Evolutionary conservation across 1,140 invertebrate species (phyloP).

Genomic region (Maniola jurtina): DNA sequence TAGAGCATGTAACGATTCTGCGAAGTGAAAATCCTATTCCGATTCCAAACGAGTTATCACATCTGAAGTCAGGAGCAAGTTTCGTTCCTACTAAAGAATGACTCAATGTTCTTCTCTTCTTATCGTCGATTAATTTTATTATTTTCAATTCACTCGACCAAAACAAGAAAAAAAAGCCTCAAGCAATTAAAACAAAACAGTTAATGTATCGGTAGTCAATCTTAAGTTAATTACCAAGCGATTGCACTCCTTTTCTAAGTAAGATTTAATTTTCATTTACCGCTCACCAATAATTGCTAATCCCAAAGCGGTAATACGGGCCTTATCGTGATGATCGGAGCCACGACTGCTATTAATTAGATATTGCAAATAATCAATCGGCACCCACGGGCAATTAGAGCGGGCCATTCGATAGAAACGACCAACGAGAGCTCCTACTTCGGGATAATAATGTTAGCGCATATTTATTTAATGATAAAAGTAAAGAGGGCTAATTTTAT

Average conservation of each 20-base stretch:
- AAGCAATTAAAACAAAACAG: constrained; percentile 15
- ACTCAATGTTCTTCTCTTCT: background rate
- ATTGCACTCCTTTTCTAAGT: constrained; percentile 26
- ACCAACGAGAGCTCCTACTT: constrained; percentile 23
- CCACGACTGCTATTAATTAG: constrained; percentile 65
- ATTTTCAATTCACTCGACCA: background rate
- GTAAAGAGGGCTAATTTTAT: constrained; percentile 65
- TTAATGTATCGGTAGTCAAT: constrained; percentile 31
- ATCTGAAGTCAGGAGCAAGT: too few species aligned
- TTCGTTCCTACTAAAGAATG: too few species aligned
- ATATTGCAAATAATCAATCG: constrained; percentile 61
- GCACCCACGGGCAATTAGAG: constrained; percentile 56
- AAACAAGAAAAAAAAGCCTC: constrained; percentile 5
- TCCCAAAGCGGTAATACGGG: constrained; percentile 33
- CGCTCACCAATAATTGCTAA: constrained; percentile 37
- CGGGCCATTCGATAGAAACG: constrained; percentile 43
- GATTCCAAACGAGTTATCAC: too few species aligned
- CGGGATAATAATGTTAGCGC: constrained; percentile 57
- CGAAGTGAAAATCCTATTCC: too few species aligned
- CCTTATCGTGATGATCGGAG: constrained; percentile 51
- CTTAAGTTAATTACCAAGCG: constrained; percentile 35
- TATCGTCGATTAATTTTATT: background rate
- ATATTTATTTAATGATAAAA: constrained; percentile 65
- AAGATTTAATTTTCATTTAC: constrained; percentile 32
- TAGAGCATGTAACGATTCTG: too few species aligned